These are phyloP conservation scores for Zophobas morio DNA, from an alignment of 1,140 invertebrate species.

Conservation along the genomic window DNA sequence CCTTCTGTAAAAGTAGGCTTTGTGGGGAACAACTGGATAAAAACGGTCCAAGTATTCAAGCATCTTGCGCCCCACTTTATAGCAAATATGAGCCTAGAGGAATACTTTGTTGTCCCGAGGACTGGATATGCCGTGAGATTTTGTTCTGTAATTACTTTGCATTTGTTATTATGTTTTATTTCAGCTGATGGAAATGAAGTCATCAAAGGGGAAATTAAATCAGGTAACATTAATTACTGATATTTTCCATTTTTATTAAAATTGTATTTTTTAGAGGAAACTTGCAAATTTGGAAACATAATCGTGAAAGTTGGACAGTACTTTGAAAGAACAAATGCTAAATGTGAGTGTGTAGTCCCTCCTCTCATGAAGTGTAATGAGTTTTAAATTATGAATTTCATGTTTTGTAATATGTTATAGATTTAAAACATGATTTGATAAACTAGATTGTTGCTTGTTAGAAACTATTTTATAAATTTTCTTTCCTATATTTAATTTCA, in stretches of 20 bases:
- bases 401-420: too few relatives aligned
- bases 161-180: conserved; percentile 6
- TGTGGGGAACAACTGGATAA: too few relatives aligned
- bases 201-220: conserved; percentile 3
- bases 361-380: neutral
- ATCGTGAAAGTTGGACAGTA: neutral
- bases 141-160: neutral
- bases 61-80: neutral
- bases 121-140: conserved; percentile 51
- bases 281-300: conserved; percentile 12
- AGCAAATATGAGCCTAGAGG: conserved; percentile 2
- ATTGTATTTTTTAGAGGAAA: neutral
- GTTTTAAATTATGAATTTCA: neutral
- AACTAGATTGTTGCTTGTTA: neutral
- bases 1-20: too few relatives aligned
- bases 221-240: neutral
- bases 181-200: conserved; percentile 21
- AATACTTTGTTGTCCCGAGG: conserved; percentile 53
- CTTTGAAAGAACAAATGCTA: neutral
- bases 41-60: too few relatives aligned
- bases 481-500: neutral
- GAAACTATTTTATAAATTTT: neutral
- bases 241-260: neutral
- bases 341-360: conserved; percentile 25
- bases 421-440: too few relatives aligned